Conservation (phyloP, 2,113 vertebrate species). For the Brachyistius frenatus region DNA sequence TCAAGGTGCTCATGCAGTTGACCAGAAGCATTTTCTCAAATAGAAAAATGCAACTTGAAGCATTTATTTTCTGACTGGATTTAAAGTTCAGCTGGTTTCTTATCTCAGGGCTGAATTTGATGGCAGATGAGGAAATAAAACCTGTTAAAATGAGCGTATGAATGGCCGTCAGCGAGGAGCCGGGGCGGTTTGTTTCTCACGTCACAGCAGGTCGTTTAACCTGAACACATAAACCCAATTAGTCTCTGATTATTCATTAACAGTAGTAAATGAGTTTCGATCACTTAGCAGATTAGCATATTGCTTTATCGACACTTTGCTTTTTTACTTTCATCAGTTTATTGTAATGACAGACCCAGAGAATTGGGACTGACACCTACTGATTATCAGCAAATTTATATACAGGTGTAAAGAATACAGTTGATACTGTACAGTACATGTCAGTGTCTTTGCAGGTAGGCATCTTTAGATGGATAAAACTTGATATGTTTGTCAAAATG, state of each 20-base stretch:
- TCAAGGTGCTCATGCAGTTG: conserved; percentile 4
- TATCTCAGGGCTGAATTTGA: not conserved
- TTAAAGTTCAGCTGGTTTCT: not conserved
- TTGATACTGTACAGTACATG: not conserved
- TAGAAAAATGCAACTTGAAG: not conserved
- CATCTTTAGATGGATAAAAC: too few relatives aligned
- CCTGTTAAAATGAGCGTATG: not conserved
- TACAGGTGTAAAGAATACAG: not conserved
- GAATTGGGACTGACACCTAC: not conserved
- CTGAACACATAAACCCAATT: conserved; percentile 40
- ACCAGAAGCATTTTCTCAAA: not conserved
- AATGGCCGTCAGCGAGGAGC: not conserved
- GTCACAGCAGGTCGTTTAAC: not conserved
- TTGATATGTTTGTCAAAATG: too few relatives aligned
- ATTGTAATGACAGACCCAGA: conserved; percentile 2
- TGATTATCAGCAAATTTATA: conserved; percentile 22
- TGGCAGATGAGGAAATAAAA: not conserved
- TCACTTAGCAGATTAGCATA: conserved; percentile 52
- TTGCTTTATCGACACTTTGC: conserved; percentile 50
- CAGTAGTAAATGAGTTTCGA: conserved; percentile 47
- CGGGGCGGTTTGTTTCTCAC: not conserved
- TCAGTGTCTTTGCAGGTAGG: too few relatives aligned
- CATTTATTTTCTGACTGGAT: not conserved
- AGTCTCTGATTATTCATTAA: conserved; percentile 17
- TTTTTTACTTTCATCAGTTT: conserved; percentile 36